Base-by-base conservation (phyloP, 2,797 vertebrate genomes). In the Loris lydekkerianus region DNA sequence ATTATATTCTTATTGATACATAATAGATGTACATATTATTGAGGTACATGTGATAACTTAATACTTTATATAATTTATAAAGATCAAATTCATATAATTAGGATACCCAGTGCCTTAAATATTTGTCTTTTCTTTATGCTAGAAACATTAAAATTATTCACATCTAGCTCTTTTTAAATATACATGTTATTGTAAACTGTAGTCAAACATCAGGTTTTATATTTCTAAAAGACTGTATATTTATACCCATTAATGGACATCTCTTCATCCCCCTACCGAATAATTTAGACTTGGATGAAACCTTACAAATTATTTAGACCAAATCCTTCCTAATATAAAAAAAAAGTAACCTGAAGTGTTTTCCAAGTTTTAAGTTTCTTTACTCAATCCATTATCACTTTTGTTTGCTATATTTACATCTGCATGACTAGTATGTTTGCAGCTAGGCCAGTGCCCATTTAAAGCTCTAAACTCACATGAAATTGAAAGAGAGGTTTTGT, bases 251-350 rank as follows among this genome's bases (percentile, higher is more conserved):
- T n/a, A 67, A 67, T 67, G 15, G n/a, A n/a, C 65, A 29, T 67
- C 65, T 67, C 15, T 67, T 67, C 65, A 67, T n/a, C 15, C 31
- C 31, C 6, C n/a, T n/a, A 43, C 13, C 63, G 37, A 18, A 75
- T 49, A 90, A 65, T 87, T 92, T 77, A 86, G 69, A 85, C 56
- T 76, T 37, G 34, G 23, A 60, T 73, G 60, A 40, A 78, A 67
- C 7, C 10, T 72, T 73, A 56, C 37, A 76, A 11, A 37, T 40
- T 7, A 83, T 72, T 40, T 86, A 78, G 46, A 29, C 5, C 49
- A 76, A 40, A 21, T 3, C 37, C 77, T 88, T 81, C 27, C 70
- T 31, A 49, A 14, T 11, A 25, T 46, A 56, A 91, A 91, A 94
- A 20, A 53, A 90, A 93, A 85, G 61, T 23, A 27, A 27, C 15